Evolutionary conservation across 2,113 vertebrate genomes (phyloP).

Genomic region (Syrrhaptes paradoxus): DNA sequence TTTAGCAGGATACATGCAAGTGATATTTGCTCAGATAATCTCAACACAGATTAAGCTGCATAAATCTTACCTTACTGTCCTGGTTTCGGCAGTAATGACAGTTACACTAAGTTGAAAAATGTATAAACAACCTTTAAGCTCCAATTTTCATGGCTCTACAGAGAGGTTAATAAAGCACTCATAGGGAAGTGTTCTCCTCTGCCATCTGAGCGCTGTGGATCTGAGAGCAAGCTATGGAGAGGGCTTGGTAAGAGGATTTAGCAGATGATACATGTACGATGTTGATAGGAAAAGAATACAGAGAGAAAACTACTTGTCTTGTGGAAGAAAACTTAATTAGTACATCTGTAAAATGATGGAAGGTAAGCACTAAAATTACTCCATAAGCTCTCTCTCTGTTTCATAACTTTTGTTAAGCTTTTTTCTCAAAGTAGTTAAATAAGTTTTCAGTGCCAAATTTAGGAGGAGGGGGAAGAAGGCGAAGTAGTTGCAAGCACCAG

Average conservation of each 20-base stretch:
- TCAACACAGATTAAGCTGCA: neutral
- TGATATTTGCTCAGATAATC: neutral
- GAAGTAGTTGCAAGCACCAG: neutral
- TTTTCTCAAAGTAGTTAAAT: neutral
- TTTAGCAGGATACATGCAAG: neutral
- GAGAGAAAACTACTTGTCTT: neutral
- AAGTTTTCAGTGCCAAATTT: neutral
- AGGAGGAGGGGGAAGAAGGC: neutral
- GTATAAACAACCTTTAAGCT: neutral
- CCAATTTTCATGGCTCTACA: neutral
- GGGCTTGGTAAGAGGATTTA: neutral
- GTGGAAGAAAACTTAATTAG: neutral
- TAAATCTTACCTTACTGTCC: neutral
- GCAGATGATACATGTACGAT: neutral
- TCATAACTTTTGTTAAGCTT: neutral
- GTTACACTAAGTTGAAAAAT: neutral
- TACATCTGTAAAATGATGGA: neutral
- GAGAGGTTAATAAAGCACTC: neutral
- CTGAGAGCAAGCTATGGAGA: neutral
- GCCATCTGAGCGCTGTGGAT: neutral
- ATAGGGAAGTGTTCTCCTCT: neutral
- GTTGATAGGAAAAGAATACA: neutral
- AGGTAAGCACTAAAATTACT: neutral
- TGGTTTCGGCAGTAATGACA: too few species aligned
- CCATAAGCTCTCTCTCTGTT: neutral